phyloP scores from a whole-genome alignment of 2,888 invertebrate species.

The Anorthoa munda region DNA sequence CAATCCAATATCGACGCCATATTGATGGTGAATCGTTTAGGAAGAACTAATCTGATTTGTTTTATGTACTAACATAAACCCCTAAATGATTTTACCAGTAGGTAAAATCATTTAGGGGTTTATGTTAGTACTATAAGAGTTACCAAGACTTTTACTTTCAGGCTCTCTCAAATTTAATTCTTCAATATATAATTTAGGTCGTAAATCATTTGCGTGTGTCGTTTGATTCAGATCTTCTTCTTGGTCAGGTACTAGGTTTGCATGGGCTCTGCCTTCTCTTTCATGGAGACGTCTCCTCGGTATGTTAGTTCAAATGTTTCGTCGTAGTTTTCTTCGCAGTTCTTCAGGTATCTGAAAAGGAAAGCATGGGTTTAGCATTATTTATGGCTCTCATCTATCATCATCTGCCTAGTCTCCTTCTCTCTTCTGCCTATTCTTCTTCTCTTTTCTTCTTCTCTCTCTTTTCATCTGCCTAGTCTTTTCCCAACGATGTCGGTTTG shows the following conservation, averaged over 20 bases:
- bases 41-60: neutral
- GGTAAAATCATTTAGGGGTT: too few relatives aligned
- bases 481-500: too few relatives aligned
- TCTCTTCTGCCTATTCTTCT: too few relatives aligned
- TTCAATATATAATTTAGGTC: slow-evolving; percentile 38
- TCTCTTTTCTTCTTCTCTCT: too few relatives aligned
- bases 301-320: slow-evolving; percentile 96
- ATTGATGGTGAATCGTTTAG: too few relatives aligned
- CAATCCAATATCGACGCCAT: neutral
- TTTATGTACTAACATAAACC: slow-evolving; percentile 7
- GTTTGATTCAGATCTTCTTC: slow-evolving; percentile 74
- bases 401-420: too few relatives aligned
- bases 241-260: slow-evolving; percentile 96
- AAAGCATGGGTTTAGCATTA: neutral
- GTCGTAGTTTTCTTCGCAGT: slow-evolving; percentile 95
- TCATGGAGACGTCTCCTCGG: slow-evolving; percentile 97
- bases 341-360: slow-evolving; percentile 93
- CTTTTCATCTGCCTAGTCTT: too few relatives aligned
- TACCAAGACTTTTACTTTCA: slow-evolving; percentile 10
- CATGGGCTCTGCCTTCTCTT: slow-evolving; percentile 98
- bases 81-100: neutral
- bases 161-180: slow-evolving; percentile 27
- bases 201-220: neutral
- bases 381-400: too few relatives aligned
- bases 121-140: neutral